Evolutionary conservation across 2,888 invertebrate genomes (phyloP), one percentile per base, ranked within the genome.

Genomic region (Meganola albula): DNA sequence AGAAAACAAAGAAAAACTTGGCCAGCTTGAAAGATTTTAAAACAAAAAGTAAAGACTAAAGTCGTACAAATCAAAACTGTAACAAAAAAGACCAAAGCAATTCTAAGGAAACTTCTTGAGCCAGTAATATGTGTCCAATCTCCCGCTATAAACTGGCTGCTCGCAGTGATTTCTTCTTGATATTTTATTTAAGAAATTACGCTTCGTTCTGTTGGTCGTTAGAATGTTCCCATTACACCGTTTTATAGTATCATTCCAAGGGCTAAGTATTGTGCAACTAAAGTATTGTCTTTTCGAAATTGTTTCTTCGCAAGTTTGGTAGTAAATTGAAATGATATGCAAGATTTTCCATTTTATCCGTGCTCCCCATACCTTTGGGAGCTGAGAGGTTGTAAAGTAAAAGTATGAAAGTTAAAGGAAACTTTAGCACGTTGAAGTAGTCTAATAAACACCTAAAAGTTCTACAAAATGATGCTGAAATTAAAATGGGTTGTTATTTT

Each of bases 161-260:
- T 48, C 60, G 65, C 73, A 65, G 74, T 77, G 82, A 82, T 80
- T 80, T 77, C 74, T 71, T 69, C 70, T 72, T 75, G 70, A 79
- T 83, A 78, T 74, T 76, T 78, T 82, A 82, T 83, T 82, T 75
- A 80, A 63, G 63, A 68, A 64, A 74, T 73, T 72, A 73, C 73
- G 71, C 35, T 63, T 63, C 56, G 58, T 58, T 59, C 63, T 52
- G 48, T 51, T 56, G 59, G 57, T 74, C 73, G 74, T 75, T 74
- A 76, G 65, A 61, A 64, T 58, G 63, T 58, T 65, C 63, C 66
- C 69, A 74, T 77, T 71, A 66, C 66, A 58, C 58, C 70, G 66
- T 61, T 77, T 77, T 78, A 78, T 70, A 70, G 63, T 63, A 58
- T 70, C 59, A 70, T 75, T 74, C 59, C 54, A 32, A 48, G 63